These are phyloP conservation scores for Labia minor DNA, from an alignment of 2,888 invertebrate species.

Conservation along the genomic window DNA sequence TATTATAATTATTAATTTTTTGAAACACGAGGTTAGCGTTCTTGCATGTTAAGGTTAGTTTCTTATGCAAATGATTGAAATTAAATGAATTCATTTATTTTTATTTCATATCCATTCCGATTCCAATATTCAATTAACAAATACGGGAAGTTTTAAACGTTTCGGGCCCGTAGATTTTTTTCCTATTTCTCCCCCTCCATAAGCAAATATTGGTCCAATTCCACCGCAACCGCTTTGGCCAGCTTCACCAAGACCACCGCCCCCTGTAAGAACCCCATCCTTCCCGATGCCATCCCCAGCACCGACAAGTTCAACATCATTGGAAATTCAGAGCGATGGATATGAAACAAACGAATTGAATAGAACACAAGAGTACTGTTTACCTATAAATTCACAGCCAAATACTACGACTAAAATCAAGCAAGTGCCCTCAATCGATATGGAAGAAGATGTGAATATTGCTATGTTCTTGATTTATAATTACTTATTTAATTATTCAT, in stretches of 20 bases:
- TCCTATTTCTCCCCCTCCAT: conserved; percentile 23
- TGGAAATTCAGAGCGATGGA: too few species aligned
- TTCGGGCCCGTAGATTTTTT: conserved; percentile 51
- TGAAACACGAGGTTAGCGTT: too few species aligned
- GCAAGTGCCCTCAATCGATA: neutral
- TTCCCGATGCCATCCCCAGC: neutral
- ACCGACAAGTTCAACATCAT: neutral
- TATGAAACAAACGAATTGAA: too few species aligned
- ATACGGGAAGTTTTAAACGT: conserved; percentile 52
- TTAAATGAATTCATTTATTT: conserved; percentile 18
- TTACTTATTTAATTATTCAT: too few species aligned
- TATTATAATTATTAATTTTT: too few species aligned
- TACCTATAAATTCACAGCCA: conserved; percentile 42
- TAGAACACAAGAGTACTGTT: conserved; percentile 25
- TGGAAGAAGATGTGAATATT: conserved; percentile 15
- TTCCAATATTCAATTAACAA: conserved; percentile 50
- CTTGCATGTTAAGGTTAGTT: too few species aligned
- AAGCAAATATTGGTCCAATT: conserved; percentile 16
- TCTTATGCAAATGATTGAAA: too few species aligned
- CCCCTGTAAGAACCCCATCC: conserved; percentile 8
- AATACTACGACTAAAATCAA: neutral
- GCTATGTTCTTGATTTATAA: conserved; percentile 14
- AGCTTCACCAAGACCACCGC: conserved; percentile 39
- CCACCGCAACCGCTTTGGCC: conserved; percentile 52
- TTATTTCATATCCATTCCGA: conserved; percentile 48